phyloP scores from a whole-genome alignment of 2,797 vertebrate species.

The Melanotaenia parkinsoni region DNA sequence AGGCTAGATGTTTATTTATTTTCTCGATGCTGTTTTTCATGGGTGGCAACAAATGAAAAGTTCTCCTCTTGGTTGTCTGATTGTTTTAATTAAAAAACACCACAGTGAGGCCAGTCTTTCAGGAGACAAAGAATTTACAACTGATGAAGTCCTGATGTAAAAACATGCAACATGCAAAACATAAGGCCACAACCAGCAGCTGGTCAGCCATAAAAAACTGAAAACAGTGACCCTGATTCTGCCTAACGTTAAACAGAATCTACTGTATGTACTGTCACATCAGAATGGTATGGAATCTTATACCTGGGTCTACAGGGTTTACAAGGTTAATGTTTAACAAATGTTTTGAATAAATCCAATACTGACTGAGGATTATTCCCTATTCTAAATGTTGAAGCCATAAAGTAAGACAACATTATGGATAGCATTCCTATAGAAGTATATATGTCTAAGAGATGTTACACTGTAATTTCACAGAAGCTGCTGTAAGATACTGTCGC shows the following conservation, averaged over 20 bases:
- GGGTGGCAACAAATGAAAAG: neutral
- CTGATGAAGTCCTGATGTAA: neutral
- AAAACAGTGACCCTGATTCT: no score
- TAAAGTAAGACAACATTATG: neutral
- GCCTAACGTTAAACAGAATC: no score
- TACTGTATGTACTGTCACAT: no score
- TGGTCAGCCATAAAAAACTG: no score
- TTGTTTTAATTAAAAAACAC: neutral
- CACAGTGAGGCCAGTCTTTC: neutral
- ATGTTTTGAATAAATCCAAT: no score
- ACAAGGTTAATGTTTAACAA: no score
- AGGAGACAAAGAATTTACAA: neutral
- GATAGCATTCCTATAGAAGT: neutral
- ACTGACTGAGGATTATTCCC: no score
- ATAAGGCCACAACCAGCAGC: neutral
- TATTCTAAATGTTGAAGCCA: neutral
- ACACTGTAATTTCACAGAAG: conserved; percentile 5
- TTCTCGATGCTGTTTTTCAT: conserved; percentile 5
- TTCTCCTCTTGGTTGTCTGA: neutral
- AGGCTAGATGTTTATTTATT: conserved; percentile 32
- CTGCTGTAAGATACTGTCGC: neutral
- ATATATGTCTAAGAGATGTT: neutral
- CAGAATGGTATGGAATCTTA: no score
- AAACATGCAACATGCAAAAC: neutral
- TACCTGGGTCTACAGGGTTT: no score